Evolutionary conservation across 2,797 vertebrate genomes (phyloP).

Genomic region (Phylloscopus collybita): DNA sequence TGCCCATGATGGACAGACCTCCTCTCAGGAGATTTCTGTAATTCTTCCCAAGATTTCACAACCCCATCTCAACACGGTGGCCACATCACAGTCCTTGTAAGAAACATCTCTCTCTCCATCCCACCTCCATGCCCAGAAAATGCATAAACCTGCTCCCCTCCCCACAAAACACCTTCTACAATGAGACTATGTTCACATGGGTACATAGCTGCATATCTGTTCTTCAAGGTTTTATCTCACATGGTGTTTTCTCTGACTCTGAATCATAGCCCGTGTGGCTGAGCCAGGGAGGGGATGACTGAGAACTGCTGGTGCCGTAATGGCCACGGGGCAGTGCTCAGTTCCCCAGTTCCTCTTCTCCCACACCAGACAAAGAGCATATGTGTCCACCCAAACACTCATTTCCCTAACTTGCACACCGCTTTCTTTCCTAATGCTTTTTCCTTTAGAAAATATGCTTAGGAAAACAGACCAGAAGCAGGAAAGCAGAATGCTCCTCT

Average conservation of each 20-base stretch:
- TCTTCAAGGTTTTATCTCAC: not conserved
- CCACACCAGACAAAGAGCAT: not conserved
- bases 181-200: fast-evolving
- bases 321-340: not conserved
- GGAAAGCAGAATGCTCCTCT: not conserved
- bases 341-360: constrained; percentile 27
- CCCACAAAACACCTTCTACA: not conserved
- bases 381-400: fast-evolving
- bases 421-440: not conserved
- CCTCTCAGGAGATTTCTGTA: not conserved
- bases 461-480: not conserved
- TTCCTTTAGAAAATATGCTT: not conserved
- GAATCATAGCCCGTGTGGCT: not conserved
- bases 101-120: not conserved
- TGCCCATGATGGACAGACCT: not conserved
- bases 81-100: not conserved
- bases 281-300: not conserved
- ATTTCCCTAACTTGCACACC: not conserved
- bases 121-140: not conserved
- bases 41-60: not conserved
- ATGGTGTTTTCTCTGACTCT: constrained; percentile 11
- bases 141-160: not conserved
- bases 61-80: not conserved
- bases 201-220: not conserved
- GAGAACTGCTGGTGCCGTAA: not conserved